Evolutionary conservation across 2,113 vertebrate genomes (phyloP), one percentile per base, ranked within the genome.

Genomic region (Cephalophus harveyi): DNA sequence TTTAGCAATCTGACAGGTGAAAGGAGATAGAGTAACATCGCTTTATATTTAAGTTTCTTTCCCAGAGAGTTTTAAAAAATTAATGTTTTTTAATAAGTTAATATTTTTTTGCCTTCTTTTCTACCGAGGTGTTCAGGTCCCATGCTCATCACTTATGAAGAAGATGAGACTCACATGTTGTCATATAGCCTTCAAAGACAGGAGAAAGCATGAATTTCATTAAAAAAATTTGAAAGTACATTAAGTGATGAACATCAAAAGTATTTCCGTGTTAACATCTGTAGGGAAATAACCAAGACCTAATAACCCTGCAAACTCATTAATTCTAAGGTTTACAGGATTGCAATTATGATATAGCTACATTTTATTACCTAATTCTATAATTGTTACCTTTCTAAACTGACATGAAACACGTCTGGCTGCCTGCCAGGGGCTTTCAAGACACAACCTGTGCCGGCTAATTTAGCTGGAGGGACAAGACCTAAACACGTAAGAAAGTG

Each of bases 301-400:
- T 19, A 28, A 1, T 2, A 6, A 28, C 2, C 11, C 78, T 2
- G 4, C 0, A 21, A 30, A 36, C 36, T 36, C 11, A 10, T 9
- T 23, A 4, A 1, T 52, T 5, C 3, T 12, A 5, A 36, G 13
- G 50, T 91, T 21, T 5, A 48, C 28, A 71, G 60, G 40, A 40
- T 15, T 5, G 27, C 9, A 23, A 21, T 30, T 25, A 2, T 6
- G 40, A 3, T 0, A 19, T 2, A 2, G 33, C 27, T 36, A 16
- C 27, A 4, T 6, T 50, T 76, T 54, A 10, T 28, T 46, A n/a
- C 94, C 67, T 94, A 85, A 85, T 81, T 78, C 96, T 43, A 0
- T 78, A 67, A 91, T 91, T 16, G 19, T 76, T 59, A n/a, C 95
- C 91, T 91, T 91, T 95, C 91, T 50, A 62, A 85, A 76, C 59